phyloP scores from a whole-genome alignment of 2,797 vertebrate species.

The Anisognathus igniventris region DNA sequence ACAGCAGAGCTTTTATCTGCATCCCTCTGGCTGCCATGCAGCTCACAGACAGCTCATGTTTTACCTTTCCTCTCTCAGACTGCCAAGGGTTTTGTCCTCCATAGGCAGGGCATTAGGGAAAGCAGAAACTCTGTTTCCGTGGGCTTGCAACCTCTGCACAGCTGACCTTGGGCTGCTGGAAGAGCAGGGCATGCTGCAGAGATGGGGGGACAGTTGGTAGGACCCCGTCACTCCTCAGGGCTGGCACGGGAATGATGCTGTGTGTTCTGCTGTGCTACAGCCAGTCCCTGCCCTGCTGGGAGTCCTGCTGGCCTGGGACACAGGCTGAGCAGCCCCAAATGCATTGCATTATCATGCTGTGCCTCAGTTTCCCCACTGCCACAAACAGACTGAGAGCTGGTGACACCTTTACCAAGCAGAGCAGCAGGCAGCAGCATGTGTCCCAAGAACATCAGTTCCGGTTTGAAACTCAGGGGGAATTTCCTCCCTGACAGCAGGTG shows the following conservation, averaged over 20 bases:
- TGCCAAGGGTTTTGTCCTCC: not conserved
- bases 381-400: not conserved
- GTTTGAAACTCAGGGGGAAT: fast-evolving
- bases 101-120: not conserved
- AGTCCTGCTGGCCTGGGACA: not conserved
- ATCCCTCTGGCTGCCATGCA: not conserved
- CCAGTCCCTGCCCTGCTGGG: not conserved
- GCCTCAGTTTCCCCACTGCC: not conserved
- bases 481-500: not conserved
- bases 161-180: not conserved
- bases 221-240: fast-evolving
- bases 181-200: not conserved
- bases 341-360: fast-evolving
- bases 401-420: not conserved
- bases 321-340: not conserved
- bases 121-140: not conserved
- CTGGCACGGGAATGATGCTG: not conserved
- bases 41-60: not conserved
- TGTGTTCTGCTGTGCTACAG: fast-evolving
- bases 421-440: not conserved
- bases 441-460: fast-evolving
- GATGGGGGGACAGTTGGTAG: fast-evolving
- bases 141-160: not conserved
- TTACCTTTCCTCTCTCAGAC: not conserved
- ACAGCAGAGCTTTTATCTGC: constrained; percentile 33